Conservation (phyloP, 2,113 vertebrate species). For the Asarcornis scutulata region DNA sequence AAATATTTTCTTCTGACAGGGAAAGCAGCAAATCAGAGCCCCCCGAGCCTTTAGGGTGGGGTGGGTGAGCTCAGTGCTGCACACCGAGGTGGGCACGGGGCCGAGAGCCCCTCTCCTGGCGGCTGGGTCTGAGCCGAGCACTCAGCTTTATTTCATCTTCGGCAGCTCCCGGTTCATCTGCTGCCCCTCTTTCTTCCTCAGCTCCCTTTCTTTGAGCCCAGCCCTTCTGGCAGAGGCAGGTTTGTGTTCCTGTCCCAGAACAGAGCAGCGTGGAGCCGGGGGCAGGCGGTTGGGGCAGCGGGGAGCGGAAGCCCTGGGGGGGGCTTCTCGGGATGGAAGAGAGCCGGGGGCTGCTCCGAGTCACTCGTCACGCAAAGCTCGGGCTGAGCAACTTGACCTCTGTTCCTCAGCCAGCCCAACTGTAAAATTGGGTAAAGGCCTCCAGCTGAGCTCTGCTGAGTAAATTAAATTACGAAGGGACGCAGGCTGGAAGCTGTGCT, state of each 20-base stretch:
- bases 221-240: not conserved
- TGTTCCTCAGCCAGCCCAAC: not conserved
- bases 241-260: accelerated
- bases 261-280: not conserved
- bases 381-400: not conserved
- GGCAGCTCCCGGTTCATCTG: not conserved
- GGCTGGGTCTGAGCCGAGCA: accelerated
- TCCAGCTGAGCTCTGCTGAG: not conserved
- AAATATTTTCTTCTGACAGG: not conserved
- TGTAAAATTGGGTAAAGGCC: not conserved
- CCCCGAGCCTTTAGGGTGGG: not conserved
- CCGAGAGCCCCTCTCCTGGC: not conserved
- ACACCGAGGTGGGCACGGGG: not conserved
- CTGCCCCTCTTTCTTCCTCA: not conserved
- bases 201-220: not conserved
- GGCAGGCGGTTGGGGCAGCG: not conserved
- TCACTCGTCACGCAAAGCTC: not conserved
- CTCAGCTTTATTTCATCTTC: not conserved
- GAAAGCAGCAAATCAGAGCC: not conserved
- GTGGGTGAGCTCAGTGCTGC: accelerated
- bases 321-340: not conserved
- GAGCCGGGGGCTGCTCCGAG: not conserved
- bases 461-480: not conserved
- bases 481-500: not conserved
- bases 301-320: not conserved